These are phyloP conservation scores for Craseonycteris thonglongyai DNA, from an alignment of 2,113 vertebrate genomes.

Conservation along the genomic window DNA sequence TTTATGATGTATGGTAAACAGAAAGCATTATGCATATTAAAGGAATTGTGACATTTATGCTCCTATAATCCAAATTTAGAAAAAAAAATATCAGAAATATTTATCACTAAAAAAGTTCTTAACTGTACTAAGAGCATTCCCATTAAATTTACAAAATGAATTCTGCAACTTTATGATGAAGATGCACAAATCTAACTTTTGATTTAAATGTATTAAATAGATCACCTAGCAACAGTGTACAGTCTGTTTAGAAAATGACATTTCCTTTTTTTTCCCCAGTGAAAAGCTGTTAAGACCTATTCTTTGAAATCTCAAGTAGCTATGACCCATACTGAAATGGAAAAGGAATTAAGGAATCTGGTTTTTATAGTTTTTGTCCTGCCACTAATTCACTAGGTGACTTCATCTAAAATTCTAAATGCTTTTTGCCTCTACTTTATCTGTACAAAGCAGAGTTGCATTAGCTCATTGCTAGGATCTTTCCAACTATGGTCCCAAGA, in stretches of 20 bases:
- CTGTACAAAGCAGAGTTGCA: neutral
- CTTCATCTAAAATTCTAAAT: neutral
- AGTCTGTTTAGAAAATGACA: conserved; percentile 23
- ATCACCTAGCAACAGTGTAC: conserved; percentile 41
- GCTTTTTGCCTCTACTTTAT: neutral
- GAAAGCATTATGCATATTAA: neutral
- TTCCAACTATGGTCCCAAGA: neutral
- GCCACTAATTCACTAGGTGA: neutral
- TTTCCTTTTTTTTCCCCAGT: neutral
- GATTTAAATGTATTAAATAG: conserved; percentile 33
- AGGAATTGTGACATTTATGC: neutral
- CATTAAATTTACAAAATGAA: conserved; percentile 32
- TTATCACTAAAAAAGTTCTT: neutral
- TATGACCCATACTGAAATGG: neutral
- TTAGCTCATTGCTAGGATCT: neutral
- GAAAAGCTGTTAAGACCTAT: conserved; percentile 22
- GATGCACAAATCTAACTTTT: conserved; percentile 17
- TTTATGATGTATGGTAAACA: neutral
- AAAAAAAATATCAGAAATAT: neutral
- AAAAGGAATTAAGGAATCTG: neutral
- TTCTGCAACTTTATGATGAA: conserved; percentile 3
- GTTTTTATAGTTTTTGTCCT: neutral
- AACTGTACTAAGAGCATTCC: conserved; percentile 1
- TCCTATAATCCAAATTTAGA: neutral
- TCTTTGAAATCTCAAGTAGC: neutral